Percentiles rank a stretch among this genome's conserved stretches.
Evolutionary conservation across 2,797 vertebrate species (phyloP).

Genomic region (Botia kubotai): DNA sequence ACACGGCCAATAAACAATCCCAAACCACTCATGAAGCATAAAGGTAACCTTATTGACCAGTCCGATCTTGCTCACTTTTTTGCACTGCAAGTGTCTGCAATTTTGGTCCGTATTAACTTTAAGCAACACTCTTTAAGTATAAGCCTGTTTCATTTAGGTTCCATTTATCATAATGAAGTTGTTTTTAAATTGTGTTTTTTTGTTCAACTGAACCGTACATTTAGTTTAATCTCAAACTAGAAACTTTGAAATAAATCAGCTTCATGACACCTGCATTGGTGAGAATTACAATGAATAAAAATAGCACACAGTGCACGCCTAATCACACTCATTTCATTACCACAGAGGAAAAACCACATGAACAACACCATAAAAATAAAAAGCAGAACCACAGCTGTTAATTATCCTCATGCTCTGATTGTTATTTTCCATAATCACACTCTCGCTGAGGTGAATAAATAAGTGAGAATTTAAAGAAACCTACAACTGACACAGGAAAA

Average conservation of each 20-base stretch:
- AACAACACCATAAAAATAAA: neutral
- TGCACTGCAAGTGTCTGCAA: neutral
- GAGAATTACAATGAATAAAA: neutral
- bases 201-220: neutral
- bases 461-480: neutral
- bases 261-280: neutral
- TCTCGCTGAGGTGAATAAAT: constrained; percentile 14
- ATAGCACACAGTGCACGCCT: neutral
- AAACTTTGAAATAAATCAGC: neutral
- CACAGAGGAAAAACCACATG: neutral
- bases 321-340: constrained; percentile 1
- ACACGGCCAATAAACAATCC: constrained; percentile 16
- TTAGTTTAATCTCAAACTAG: neutral
- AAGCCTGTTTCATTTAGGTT: too few relatives aligned
- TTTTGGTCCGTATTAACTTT: neutral
- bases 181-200: neutral
- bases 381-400: neutral
- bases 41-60: neutral
- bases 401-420: constrained; percentile 3
- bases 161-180: neutral
- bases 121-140: neutral
- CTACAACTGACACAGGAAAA: neutral
- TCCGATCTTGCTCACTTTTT: neutral
- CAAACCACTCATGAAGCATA: neutral
- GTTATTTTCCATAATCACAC: constrained; percentile 15